Percentiles rank a stretch among this genome's conserved stretches.
phyloP scores from a whole-genome alignment of 2,797 vertebrate genomes.

The Periophthalmus magnuspinnatus region DNA sequence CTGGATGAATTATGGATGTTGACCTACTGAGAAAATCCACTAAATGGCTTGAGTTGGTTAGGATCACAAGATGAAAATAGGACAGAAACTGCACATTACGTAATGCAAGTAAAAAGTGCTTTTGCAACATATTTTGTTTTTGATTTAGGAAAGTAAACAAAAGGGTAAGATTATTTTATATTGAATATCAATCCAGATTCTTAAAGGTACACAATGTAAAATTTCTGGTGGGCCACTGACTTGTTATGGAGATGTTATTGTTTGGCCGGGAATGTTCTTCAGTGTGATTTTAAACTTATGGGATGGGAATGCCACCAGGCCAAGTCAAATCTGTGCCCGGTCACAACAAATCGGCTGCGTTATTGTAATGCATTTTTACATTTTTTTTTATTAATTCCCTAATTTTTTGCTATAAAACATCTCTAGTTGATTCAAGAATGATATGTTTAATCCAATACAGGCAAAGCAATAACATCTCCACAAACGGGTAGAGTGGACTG shows the following conservation, averaged over 20 bases:
- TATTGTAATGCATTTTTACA: too few relatives aligned
- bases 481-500: neutral
- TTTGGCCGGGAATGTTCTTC: too few relatives aligned
- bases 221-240: too few relatives aligned
- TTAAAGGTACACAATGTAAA: neutral
- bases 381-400: too few relatives aligned
- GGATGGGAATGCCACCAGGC: too few relatives aligned
- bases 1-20: constrained; percentile 61
- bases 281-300: too few relatives aligned
- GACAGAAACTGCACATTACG: neutral
- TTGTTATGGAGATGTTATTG: too few relatives aligned
- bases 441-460: neutral
- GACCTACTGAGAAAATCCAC: constrained; percentile 56
- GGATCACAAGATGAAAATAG: constrained; percentile 30
- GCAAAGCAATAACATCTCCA: neutral
- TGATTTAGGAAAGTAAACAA: neutral
- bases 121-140: too few relatives aligned
- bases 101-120: neutral
- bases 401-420: too few relatives aligned
- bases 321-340: too few relatives aligned
- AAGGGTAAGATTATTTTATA: neutral
- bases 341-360: too few relatives aligned
- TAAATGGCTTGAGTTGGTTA: constrained; percentile 14
- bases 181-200: neutral
- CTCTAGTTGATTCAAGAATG: neutral